Percentiles rank a stretch among this genome's conserved stretches.
phyloP scores from a whole-genome alignment of 2,113 vertebrate genomes.

The Ramphastos sulfuratus region DNA sequence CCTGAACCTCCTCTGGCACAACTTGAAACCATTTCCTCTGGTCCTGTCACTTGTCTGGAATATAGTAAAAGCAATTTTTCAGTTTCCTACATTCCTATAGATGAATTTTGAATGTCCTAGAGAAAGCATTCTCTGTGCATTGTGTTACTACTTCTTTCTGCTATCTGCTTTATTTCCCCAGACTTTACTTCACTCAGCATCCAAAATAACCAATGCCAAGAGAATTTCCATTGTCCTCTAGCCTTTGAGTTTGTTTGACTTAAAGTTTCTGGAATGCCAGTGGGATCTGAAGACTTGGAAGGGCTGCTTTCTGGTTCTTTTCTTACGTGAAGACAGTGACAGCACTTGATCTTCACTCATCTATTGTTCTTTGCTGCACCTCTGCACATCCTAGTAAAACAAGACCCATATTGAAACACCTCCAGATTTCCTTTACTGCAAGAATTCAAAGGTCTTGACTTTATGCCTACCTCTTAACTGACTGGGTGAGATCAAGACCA shows the following conservation, averaged over 20 bases:
- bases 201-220: background rate
- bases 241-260: background rate
- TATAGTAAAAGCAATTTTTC: background rate
- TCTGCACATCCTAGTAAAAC: background rate
- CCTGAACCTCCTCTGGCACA: too few relatives aligned
- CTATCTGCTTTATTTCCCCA: background rate
- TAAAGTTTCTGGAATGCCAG: background rate
- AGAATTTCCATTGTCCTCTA: background rate
- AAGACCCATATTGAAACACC: background rate
- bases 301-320: background rate
- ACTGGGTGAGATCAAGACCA: background rate
- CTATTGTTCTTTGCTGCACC: background rate
- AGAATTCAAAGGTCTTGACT: background rate
- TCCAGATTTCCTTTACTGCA: background rate
- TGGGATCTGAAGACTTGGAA: background rate
- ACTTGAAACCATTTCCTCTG: too few relatives aligned
- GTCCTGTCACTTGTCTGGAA: background rate
- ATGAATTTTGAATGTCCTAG: background rate
- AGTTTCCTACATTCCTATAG: background rate
- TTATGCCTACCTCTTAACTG: background rate
- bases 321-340: background rate
- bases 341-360: background rate
- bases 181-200: too few relatives aligned
- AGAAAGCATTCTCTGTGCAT: background rate
- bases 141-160: background rate